phyloP scores from a whole-genome alignment of 2,797 vertebrate species.

The Channallabes apus region DNA sequence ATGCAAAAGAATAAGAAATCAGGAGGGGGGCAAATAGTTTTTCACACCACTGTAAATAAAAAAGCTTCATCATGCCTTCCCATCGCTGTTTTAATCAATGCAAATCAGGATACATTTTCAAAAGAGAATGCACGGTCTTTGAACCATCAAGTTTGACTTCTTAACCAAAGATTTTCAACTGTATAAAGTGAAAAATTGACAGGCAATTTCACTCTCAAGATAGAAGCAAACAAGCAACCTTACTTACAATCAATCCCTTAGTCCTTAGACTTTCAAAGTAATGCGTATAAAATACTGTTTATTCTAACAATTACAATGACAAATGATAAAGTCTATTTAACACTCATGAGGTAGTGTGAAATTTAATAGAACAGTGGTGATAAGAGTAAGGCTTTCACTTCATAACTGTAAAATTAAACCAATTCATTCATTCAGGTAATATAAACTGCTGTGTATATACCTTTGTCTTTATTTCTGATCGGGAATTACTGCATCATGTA shows the following conservation, averaged over 20 bases:
- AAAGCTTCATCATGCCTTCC: conserved; percentile 29
- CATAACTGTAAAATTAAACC: neutral
- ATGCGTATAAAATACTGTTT: neutral
- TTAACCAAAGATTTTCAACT: too few relatives aligned
- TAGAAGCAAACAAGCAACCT: neutral
- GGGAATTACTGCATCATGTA: too few relatives aligned
- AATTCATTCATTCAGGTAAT: neutral
- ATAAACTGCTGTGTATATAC: neutral
- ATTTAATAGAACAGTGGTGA: neutral
- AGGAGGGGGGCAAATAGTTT: too few relatives aligned
- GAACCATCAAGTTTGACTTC: neutral
- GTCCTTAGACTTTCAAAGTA: neutral
- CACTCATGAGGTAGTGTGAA: neutral
- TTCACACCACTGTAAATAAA: too few relatives aligned
- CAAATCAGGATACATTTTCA: conserved; percentile 37
- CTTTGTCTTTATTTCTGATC: too few relatives aligned
- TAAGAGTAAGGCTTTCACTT: too few relatives aligned
- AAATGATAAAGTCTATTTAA: neutral
- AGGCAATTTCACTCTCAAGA: neutral
- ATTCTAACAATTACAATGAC: neutral
- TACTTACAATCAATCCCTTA: neutral
- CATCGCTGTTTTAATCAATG: conserved; percentile 8
- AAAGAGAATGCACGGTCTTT: neutral
- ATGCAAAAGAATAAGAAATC: too few relatives aligned
- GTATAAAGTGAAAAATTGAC: neutral